These are phyloP conservation scores for Apolygus lucorum DNA, from an alignment of 1,140 invertebrate species.

Conservation along the genomic window DNA sequence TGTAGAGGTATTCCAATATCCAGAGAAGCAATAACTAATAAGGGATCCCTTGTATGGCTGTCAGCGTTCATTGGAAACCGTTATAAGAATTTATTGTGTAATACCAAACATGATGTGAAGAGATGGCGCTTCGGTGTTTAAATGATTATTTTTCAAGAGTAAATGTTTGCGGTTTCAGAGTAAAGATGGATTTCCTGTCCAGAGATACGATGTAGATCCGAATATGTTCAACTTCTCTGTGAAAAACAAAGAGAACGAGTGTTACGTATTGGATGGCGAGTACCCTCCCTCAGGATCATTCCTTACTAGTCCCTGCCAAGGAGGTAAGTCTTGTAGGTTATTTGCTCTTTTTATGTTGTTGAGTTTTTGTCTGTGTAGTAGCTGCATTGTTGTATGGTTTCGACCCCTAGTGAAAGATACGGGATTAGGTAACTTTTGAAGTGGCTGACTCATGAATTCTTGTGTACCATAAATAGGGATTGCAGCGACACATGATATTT, in stretches of 20 bases:
- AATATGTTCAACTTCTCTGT: constrained; percentile 20
- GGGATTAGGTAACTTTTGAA: too few relatives aligned
- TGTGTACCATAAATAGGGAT: too few relatives aligned
- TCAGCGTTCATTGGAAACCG: background rate
- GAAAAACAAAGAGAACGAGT: constrained; percentile 8
- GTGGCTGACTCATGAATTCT: too few relatives aligned
- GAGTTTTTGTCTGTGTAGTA: too few relatives aligned
- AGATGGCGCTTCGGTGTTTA: background rate
- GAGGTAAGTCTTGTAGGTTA: constrained; percentile 16
- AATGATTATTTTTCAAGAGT: background rate
- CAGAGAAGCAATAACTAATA: too few relatives aligned
- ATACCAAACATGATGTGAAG: background rate
- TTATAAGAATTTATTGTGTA: background rate
- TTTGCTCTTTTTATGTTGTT: background rate
- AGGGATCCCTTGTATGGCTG: too few relatives aligned
- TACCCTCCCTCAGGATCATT: constrained; percentile 22
- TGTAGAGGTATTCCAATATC: too few relatives aligned
- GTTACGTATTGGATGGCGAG: constrained; percentile 9
- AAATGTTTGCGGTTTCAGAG: constrained; percentile 6
- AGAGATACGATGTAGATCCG: constrained; percentile 12
- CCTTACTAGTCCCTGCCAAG: constrained; percentile 14
- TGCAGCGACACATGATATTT: too few relatives aligned
- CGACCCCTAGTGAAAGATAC: too few relatives aligned
- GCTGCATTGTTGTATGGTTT: too few relatives aligned
- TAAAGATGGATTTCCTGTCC: constrained; percentile 26